Base-by-base conservation (phyloP, 1,140 invertebrate species). In the Nomia melanderi region DNA sequence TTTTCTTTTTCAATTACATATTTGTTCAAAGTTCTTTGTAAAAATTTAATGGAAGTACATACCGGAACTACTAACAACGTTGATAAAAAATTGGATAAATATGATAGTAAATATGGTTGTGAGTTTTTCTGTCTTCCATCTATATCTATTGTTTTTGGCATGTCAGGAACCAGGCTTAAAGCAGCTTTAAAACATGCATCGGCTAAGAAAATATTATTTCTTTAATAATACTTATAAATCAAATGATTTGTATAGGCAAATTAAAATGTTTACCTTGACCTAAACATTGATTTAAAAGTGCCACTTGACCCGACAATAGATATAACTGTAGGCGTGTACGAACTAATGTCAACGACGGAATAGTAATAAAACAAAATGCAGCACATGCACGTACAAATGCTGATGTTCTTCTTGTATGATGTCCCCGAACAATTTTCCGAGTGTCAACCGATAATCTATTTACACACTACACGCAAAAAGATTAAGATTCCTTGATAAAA, bases 301-400 rank as follows among this genome's bases (percentile, higher is more conserved):
- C 97, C 54, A 98, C 95, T 92, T 98, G 96, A 36, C 97, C 97
- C 20, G 96, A 96, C 7, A 97, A 91, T 60, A 99, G 92, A 93
- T 98, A 98, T 23, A 99, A 94, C 84, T 97, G 95, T 69, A 98
- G 93, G 85, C 96, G 94, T 29, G 94, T 93, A 75, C 95, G 93
- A 9, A 95, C 93, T 77, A 96, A 96, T 77, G 94, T 94, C 83
- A 99, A 94, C 8, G 98, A 99, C 29, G 98, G 98, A 92, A 98
- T 97, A 1, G 98, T 99, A 47, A 99, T 98, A 89, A 96, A 99
- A 91, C 96, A 96, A 92, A 97, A 99, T 0, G 98, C 98, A 64
- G 97, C 95, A 93, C 98, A 99, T n/a, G 98, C 98, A 83, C 96
- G 95, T 33, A 97, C 96, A 93, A 98, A 98, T 73, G 96, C 95